These are phyloP conservation scores for Coreius guichenoti DNA, from an alignment of 2,797 vertebrate genomes.

Conservation along the genomic window DNA sequence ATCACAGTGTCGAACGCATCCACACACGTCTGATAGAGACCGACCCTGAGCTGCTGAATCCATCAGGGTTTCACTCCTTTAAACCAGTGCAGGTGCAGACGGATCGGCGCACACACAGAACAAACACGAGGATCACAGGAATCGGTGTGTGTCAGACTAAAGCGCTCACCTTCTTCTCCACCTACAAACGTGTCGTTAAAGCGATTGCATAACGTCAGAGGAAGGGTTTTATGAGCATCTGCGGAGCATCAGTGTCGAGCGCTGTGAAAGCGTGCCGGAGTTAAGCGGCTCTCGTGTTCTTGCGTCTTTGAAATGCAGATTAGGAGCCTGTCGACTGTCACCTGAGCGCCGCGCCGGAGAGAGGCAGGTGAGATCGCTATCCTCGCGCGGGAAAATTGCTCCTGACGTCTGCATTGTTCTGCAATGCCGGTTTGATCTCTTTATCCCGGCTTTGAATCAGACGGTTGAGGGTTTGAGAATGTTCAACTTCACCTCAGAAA, in stretches of 20 bases:
- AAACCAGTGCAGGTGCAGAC: neutral
- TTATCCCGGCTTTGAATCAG: slow-evolving; percentile 73
- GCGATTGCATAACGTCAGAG: slow-evolving; percentile 53
- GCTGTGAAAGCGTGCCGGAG: slow-evolving; percentile 59
- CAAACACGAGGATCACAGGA: neutral
- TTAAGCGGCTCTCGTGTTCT: slow-evolving; percentile 63
- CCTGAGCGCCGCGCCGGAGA: slow-evolving; percentile 67
- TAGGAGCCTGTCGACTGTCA: slow-evolving; percentile 73
- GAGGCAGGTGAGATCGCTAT: slow-evolving; percentile 71
- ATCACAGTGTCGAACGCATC: no score
- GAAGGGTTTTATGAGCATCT: slow-evolving; percentile 47
- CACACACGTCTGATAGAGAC: neutral
- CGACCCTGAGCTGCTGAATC: no score
- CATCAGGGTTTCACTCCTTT: neutral
- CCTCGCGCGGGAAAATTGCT: slow-evolving; percentile 69
- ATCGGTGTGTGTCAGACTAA: slow-evolving; percentile 40
- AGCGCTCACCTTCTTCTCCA: slow-evolving; percentile 48
- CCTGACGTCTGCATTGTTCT: slow-evolving; percentile 78
- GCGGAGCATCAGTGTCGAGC: slow-evolving; percentile 50
- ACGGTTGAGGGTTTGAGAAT: slow-evolving; percentile 58
- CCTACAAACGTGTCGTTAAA: slow-evolving; percentile 52
- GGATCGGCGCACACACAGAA: neutral
- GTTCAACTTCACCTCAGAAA: slow-evolving; percentile 47
- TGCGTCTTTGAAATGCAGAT: slow-evolving; percentile 79
- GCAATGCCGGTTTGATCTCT: slow-evolving; percentile 69